These are phyloP conservation scores for Phylloscopus whistleri DNA, from an alignment of 2,113 vertebrate species.

Conservation along the genomic window DNA sequence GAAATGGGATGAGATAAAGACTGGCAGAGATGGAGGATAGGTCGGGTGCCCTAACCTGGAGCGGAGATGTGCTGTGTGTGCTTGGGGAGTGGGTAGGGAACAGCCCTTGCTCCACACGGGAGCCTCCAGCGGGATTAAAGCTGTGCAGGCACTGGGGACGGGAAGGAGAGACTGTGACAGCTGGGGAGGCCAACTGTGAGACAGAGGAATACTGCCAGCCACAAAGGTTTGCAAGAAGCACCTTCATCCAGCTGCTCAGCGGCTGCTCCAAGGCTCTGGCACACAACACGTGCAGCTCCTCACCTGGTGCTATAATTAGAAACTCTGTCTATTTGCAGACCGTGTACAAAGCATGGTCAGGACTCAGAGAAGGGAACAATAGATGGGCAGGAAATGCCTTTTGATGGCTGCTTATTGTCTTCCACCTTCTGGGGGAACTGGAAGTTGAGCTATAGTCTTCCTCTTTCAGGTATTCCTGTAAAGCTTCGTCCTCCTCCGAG, in stretches of 20 bases:
- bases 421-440: conserved; percentile 52
- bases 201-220: not conserved
- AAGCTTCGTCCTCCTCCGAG: not conserved
- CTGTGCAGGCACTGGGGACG: not conserved
- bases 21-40: not conserved
- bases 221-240: not conserved
- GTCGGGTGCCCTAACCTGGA: not conserved
- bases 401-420: conserved; percentile 44
- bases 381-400: conserved; percentile 50
- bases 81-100: not conserved
- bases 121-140: not conserved
- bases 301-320: not conserved
- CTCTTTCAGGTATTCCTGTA: conserved; percentile 44
- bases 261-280: not conserved
- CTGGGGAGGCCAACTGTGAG: not conserved
- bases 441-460: conserved; percentile 55
- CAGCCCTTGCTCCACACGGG: not conserved
- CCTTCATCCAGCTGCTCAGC: not conserved
- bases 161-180: fast-evolving
- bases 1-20: conserved; percentile 18
- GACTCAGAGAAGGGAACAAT: conserved; percentile 17
- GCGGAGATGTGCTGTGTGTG: not conserved
- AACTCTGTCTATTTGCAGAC: not conserved
- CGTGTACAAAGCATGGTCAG: not conserved
- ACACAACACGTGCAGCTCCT: not conserved